Evolutionary conservation across 2,113 vertebrate genomes (phyloP), one percentile per base, ranked within the genome.

Genomic region (Forbesichthys agassizii): DNA sequence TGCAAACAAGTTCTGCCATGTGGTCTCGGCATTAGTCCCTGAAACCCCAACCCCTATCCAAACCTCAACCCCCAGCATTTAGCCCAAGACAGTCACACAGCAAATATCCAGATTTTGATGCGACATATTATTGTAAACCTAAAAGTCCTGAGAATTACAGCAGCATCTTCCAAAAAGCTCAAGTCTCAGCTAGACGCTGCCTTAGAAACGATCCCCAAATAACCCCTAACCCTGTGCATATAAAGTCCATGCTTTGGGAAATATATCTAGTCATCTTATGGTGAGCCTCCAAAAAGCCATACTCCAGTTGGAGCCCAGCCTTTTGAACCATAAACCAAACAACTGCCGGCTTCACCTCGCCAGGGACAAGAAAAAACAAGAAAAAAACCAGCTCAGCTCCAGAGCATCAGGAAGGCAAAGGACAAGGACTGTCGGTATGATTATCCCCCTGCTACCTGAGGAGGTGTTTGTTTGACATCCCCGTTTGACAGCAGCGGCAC

Each of bases 381-480:
- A 42, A 42, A 8, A 42, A 8, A 42, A 42, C 0, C 5, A 42
- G 36, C 36, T 7, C 36, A 8, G 36, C 36, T 42, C 83, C 69
- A 66, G 78, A 77, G 56, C 77, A 86, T 88, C 90, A 89, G 91
- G 88, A 92, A 91, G 92, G 93, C 81, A 88, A 89, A 92, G 93
- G 90, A 92, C 93, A 90, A 27, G 89, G 88, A 89, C 85, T 92
- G 91, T 94, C 93, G 84, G 87, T 89, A 91, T 89, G 92, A 94
- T 95, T 94, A 93, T 89, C 90, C 83, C 89, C 87, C 74, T 69
- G 77, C 88, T 94, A 93, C 92, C 93, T 92, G 90, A 94, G 91
- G 92, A 94, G 91, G 93, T 92, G 94, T 94, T 94, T 94, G 94
- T 93, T 93, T 93, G 91, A 94, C 93, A 93, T 87, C 91, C 86